Evolutionary conservation across 2,888 invertebrate species (phyloP), one percentile per base, ranked within the genome.

Genomic region (Himalopsyche kuldschensis): DNA sequence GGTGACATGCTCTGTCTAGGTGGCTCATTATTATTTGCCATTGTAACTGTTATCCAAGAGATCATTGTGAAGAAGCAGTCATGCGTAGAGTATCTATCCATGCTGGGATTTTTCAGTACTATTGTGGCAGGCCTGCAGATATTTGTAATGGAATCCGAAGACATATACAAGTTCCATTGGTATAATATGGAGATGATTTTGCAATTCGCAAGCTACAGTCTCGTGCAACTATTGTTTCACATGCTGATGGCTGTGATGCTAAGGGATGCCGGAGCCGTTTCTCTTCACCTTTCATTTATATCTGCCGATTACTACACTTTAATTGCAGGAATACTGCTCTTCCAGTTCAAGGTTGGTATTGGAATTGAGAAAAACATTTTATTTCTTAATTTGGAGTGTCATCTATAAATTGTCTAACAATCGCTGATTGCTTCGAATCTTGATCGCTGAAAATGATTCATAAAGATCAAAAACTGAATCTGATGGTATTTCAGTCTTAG

Each of bases 291-390:
- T 86, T 95, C 96, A 11, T 93, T 97, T 84, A 90, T 97, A 82
- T 96, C 97, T 0, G 94, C 97, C 1, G 96, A 97, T 90, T 97
- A 96, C 89, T 97, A 97, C 89, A 95, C 96, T 4, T 93, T 97
- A 27, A 92, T 97, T 78, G 93, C 95, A 87, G 97, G 97, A 87
- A 94, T 97, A 90, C 93, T 95, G 87, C 92, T 96, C 86, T 96
- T 96, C 90, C 94, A 95, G 86, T 96, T 96, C 89, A 94, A 95
- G 93, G 96, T 96, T 89, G 89, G 88, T 86, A 3, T 55, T 32
- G 5, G 6, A 35, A 35, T 35, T n/a, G n/a, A n/a, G n/a, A n/a
- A n/a, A n/a, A n/a, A n/a, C 8, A 35, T 35, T 75, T 79, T 31
- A 79, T 63, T 78, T 76, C 55, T n/a, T n/a, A n/a, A n/a, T n/a